Evolutionary conservation across 2,888 invertebrate genomes (phyloP), one percentile per base, ranked within the genome.

Genomic region (Tanypteryx hageni): DNA sequence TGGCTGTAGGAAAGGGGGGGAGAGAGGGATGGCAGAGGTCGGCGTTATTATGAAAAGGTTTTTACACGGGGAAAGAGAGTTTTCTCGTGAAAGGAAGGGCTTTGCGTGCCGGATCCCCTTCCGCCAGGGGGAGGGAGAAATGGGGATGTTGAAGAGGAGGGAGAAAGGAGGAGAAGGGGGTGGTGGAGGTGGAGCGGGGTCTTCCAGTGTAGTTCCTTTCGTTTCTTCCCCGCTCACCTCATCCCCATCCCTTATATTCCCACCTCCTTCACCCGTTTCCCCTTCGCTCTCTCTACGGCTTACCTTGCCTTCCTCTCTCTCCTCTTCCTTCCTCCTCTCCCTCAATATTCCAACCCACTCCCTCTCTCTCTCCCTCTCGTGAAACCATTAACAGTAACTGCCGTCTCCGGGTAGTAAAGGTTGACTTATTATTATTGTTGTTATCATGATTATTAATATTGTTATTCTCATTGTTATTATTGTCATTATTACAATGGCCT

Each of bases 371-470:
- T 83, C 13, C 18, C 18, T 57, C n/a, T 57, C 57, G 44, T 83
- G 56, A 44, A 57, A 31, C 83, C 83, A 83, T 86, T 86, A 86
- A 89, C 89, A 44, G 44, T 68, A 89, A 68, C 89, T 68, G 64
- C 89, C 89, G 61, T 27, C 83, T 56, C 83, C 57, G 83, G 18
- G 89, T 64, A n/a, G 89, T 89, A 89, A 89, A 89, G 89, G 89
- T 64, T 89, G 89, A 89, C 64, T 89, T 89, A 89, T 89, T 64
- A 44, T 89, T 68, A 89, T 68, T 44, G 89, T 89, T 89, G 89
- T 89, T 89, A 89, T 89, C 89, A 89, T 89, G 89, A 89, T 89
- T 89, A 89, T 89, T 89, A 89, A 89, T 89, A 89, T 89, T 89
- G 89, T 89, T 89, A 89, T 68, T 89, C 89, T 89, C 89, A 89